A percentile compares a stretch with the other conserved stretches of the same genome.
Evolutionary conservation across 2,113 vertebrate genomes (phyloP).

Genomic region (Ranitomeya variabilis): DNA sequence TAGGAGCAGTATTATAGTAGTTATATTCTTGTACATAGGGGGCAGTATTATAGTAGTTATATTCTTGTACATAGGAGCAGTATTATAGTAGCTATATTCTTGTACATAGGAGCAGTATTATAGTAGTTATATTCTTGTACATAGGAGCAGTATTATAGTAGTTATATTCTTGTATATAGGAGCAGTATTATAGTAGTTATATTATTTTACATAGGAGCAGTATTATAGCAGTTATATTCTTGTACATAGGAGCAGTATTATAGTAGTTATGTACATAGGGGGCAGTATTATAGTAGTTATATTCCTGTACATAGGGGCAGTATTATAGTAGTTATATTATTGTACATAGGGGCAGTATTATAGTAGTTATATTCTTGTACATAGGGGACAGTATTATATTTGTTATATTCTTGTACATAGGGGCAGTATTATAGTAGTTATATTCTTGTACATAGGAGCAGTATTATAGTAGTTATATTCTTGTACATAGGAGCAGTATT

Average conservation of each 20-base stretch:
- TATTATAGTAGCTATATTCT: background rate
- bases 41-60: too few species aligned
- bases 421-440: background rate
- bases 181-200: too few species aligned
- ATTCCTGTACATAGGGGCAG: too few species aligned
- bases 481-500: too few species aligned
- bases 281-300: too few species aligned
- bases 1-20: too few species aligned
- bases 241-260: conserved; percentile 13
- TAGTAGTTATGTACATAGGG: background rate
- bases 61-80: too few species aligned
- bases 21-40: too few species aligned
- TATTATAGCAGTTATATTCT: conserved; percentile 14
- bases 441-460: too few species aligned
- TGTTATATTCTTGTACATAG: background rate
- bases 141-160: background rate
- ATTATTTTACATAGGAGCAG: background rate
- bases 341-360: too few species aligned
- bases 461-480: too few species aligned
- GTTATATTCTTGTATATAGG: background rate
- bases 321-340: too few species aligned
- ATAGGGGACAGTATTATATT: background rate
- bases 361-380: background rate
- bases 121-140: background rate
- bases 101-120: background rate